A percentile compares a stretch with the other conserved stretches of the same genome.
Conservation (phyloP, 2,888 invertebrate genomes). For the Chesias legatella region DNA sequence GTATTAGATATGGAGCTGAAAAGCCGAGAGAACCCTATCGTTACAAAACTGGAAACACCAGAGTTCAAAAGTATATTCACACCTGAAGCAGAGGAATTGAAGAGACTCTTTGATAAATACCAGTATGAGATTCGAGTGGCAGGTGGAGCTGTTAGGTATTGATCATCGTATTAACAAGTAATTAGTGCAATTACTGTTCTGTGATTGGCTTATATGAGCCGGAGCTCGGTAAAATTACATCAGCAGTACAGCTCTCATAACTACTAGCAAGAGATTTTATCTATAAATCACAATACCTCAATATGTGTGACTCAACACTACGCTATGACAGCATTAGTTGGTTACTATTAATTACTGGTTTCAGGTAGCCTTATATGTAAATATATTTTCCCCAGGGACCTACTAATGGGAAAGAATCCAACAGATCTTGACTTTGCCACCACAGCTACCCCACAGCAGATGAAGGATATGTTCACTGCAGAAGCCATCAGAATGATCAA, state of each 20-base stretch:
- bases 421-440: conserved; percentile 99
- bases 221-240: no score
- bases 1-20: conserved; percentile 59
- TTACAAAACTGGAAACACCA: conserved; percentile 85
- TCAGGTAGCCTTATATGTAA: no score
- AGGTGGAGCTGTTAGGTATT: conserved; percentile 95
- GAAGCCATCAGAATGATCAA: conserved; percentile 96
- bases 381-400: conserved; percentile 78
- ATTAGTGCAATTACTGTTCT: no score
- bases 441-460: conserved; percentile 96
- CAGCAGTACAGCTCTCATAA: no score
- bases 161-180: neutral
- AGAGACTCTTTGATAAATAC: conserved; percentile 88
- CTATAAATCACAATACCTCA: no score
- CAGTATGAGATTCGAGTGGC: conserved; percentile 94
- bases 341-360: no score
- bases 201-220: no score
- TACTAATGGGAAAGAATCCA: conserved; percentile 88
- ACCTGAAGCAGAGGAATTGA: conserved; percentile 86
- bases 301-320: no score
- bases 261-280: no score
- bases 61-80: conserved; percentile 91
- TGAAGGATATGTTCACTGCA: conserved; percentile 94
- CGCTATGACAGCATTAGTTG: no score
- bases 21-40: conserved; percentile 81